Evolutionary conservation across 2,113 vertebrate species (phyloP).

Genomic region (Oxygymnocypris stewartii): DNA sequence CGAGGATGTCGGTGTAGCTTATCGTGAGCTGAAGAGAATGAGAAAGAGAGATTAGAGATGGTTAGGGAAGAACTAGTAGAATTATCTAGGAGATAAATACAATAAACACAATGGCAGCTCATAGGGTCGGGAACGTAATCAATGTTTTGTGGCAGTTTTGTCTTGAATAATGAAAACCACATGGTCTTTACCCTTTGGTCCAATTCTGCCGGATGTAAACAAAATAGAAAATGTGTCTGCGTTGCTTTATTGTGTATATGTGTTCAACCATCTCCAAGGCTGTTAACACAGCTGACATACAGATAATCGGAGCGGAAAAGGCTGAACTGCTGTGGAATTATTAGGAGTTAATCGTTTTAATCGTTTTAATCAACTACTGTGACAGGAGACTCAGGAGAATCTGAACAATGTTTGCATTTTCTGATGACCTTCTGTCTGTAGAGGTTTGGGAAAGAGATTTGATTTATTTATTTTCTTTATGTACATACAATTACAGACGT

Average conservation of each 20-base stretch:
- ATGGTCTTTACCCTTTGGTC: not conserved
- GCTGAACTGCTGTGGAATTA: not conserved
- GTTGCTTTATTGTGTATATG: constrained; percentile 11
- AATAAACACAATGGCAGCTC: not conserved
- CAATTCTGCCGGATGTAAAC: constrained; percentile 22
- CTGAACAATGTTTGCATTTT: not conserved
- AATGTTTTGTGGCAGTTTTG: constrained; percentile 1
- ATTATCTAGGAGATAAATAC: not conserved
- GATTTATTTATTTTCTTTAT: not conserved
- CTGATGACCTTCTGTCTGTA: not conserved
- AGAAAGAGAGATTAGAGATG: not conserved
- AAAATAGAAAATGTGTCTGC: not conserved
- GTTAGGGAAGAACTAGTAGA: not conserved
- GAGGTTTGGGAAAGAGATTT: not conserved
- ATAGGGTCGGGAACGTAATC: not conserved
- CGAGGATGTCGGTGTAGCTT: constrained; percentile 83
- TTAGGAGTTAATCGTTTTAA: not conserved
- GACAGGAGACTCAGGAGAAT: not conserved
- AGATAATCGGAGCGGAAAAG: not conserved
- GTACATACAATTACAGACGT: not conserved
- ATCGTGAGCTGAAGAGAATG: constrained; percentile 78
- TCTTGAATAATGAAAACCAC: not conserved
- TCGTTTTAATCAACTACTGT: not conserved
- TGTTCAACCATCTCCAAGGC: not conserved
- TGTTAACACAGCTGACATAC: not conserved